Evolutionary conservation across 2,113 vertebrate genomes (phyloP), one percentile per base, ranked within the genome.

Genomic region (Heterotilapia buettikoferi): DNA sequence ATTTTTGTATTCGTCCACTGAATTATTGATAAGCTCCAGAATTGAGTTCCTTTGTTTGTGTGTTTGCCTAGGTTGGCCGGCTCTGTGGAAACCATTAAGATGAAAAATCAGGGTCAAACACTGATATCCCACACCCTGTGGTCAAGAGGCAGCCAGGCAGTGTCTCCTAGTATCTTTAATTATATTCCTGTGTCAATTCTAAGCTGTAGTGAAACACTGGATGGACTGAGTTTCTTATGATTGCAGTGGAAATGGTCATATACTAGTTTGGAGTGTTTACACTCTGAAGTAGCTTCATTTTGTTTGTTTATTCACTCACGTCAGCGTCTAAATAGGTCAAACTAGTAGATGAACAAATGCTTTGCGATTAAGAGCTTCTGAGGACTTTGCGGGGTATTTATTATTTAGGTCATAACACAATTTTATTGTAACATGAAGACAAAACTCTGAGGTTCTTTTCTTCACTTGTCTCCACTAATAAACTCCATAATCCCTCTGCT

Each of bases 21-120:
- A 91, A 93, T 90, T 88, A 92, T 93, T 84, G 68, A 94, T 89
- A 56, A 31, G 29, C 4, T 85, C 38, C 56, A 83, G 21, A 88
- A 82, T 83, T 78, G 56, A 18, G n/a, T 40, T 45, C 13, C 76
- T 47, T 71, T 13, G 6, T 81, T 7, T 50, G 36, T 82, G 36
- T 54, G 45, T 52, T 33, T 78, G 45, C 45, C 45, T n/a, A 1
- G 9, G 43, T 50, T 29, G 10, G 24, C 2, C 5, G 6, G 11
- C 24, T 36, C 40, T 59, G 56, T 56, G n/a, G 43, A 73, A 82
- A 21, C 19, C 56, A 78, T 78, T 78, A 78, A 52, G 26, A 31
- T 52, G 26, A 50, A 80, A 29, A 54, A 47, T 81, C 31, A 54
- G 11, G 29, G 38, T 47, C 78, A 76, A 85, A 82, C 45, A 52